Evolutionary conservation across 2,888 invertebrate species (phyloP).

Genomic region (Pollenia amentaria): DNA sequence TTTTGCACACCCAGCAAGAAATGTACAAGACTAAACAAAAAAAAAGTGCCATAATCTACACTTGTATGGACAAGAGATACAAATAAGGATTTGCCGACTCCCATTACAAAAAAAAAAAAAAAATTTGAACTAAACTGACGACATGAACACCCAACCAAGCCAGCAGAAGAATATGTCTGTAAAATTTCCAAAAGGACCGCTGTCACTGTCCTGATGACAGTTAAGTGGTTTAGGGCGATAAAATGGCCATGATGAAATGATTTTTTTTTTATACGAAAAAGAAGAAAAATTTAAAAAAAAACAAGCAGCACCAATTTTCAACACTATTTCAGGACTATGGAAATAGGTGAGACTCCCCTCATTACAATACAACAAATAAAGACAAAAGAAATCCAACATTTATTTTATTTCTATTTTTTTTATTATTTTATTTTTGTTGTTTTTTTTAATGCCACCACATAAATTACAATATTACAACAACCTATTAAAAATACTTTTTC

Average conservation of each 20-base stretch:
- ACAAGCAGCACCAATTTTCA: slow-evolving; percentile 38
- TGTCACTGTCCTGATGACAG: slow-evolving; percentile 82
- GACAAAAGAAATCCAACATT: slow-evolving; percentile 61
- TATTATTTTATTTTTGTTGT: not conserved
- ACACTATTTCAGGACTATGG: not conserved
- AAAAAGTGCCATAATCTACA: slow-evolving; percentile 70
- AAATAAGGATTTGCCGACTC: slow-evolving; percentile 64
- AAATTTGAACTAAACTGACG: slow-evolving; percentile 58
- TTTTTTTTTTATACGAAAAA: slow-evolving; percentile 38
- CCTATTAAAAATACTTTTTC: slow-evolving; percentile 59
- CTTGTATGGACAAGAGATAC: slow-evolving; percentile 63
- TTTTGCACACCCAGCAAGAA: slow-evolving; percentile 72
- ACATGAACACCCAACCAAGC: slow-evolving; percentile 65
- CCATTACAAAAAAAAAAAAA: slow-evolving; percentile 48
- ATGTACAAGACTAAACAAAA: slow-evolving; percentile 39
- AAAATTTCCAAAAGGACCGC: slow-evolving; percentile 77
- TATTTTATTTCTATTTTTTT: slow-evolving; percentile 45
- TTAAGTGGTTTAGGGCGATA: slow-evolving; percentile 83
- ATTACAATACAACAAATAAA: slow-evolving; percentile 57
- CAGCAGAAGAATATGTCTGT: slow-evolving; percentile 29
- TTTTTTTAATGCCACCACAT: slow-evolving; percentile 68
- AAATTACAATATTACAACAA: slow-evolving; percentile 66
- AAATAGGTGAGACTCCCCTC: slow-evolving; percentile 32
- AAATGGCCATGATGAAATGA: slow-evolving; percentile 77
- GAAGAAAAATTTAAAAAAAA: slow-evolving; percentile 18